Evolutionary conservation across 2,113 vertebrate species (phyloP).

Genomic region (Sander lucioperca): DNA sequence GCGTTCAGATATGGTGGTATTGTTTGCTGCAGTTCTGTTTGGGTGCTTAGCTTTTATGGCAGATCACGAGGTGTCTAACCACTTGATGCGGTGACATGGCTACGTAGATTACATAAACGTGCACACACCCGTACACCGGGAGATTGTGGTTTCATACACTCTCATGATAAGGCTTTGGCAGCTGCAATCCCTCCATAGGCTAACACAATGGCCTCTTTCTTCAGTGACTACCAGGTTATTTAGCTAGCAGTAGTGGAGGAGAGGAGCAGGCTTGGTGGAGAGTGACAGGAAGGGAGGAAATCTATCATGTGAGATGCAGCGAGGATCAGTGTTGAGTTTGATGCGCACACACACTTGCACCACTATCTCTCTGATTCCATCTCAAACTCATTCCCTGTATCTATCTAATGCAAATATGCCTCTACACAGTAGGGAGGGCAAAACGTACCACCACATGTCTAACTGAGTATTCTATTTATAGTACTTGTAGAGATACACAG

Average conservation of each 20-base stretch:
- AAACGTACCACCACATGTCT: conserved; percentile 35
- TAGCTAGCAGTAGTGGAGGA: conserved; percentile 31
- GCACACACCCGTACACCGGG: background rate
- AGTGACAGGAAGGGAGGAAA: conserved; percentile 46
- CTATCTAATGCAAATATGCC: conserved; percentile 70
- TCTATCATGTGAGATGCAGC: conserved; percentile 41
- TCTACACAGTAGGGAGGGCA: conserved; percentile 44
- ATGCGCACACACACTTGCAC: conserved; percentile 43
- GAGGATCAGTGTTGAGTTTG: conserved; percentile 52
- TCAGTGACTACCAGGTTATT: conserved; percentile 46
- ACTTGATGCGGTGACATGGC: conserved; percentile 37
- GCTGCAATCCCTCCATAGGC: conserved; percentile 47
- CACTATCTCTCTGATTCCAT: conserved; percentile 64
- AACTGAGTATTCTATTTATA: conserved; percentile 57
- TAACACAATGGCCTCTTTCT: conserved; percentile 53
- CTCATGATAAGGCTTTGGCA: conserved; percentile 59
- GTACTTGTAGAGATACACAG: conserved; percentile 24
- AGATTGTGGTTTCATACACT: conserved; percentile 56
- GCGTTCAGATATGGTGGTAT: conserved; percentile 60
- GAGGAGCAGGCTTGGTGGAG: conserved; percentile 26
- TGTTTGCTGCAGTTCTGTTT: conserved; percentile 61
- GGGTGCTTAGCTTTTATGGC: conserved; percentile 59
- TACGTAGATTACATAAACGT: conserved; percentile 39
- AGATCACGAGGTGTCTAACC: conserved; percentile 60
- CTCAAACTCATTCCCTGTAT: conserved; percentile 78